A percentile compares a stretch with the other conserved stretches of the same genome.
These are phyloP conservation scores for Balearica regulorum DNA, from an alignment of 2,797 vertebrate genomes.

Conservation along the genomic window DNA sequence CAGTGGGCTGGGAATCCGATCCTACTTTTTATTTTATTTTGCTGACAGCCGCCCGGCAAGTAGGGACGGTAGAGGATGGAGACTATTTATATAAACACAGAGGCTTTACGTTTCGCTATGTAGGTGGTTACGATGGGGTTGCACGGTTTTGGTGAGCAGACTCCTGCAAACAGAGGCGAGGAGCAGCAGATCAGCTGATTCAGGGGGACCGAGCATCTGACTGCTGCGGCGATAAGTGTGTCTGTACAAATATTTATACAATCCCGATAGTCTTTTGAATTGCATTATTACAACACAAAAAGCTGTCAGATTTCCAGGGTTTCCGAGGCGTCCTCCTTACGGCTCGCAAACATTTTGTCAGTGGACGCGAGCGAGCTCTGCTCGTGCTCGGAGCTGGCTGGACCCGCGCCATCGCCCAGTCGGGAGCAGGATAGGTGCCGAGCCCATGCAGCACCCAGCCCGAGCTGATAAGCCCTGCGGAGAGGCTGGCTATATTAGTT, in stretches of 20 bases:
- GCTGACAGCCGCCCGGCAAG: not conserved
- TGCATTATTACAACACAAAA: slow-evolving; percentile 47
- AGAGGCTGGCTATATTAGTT: not conserved
- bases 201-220: slow-evolving; percentile 42
- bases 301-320: slow-evolving; percentile 60
- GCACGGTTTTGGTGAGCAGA: not conserved
- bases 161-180: slow-evolving; percentile 7
- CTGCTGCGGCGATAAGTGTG: slow-evolving; percentile 59
- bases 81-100: slow-evolving; percentile 22
- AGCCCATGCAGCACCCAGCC: not conserved
- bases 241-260: slow-evolving; percentile 75
- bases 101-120: slow-evolving; percentile 26
- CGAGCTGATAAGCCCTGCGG: not conserved
- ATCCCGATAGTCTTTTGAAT: slow-evolving; percentile 62
- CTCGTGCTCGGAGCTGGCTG: not conserved
- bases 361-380: not conserved
- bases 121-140: not conserved
- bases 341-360: not conserved
- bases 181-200: slow-evolving; percentile 34
- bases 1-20: not conserved
- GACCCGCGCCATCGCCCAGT: rapidly evolving
- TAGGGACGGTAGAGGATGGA: not conserved
- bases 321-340: not conserved
- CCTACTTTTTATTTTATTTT: slow-evolving; percentile 33
- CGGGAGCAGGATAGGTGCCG: not conserved